Evolutionary conservation across 2,888 invertebrate species (phyloP).

Genomic region (Xanthorhoe spadicearia): DNA sequence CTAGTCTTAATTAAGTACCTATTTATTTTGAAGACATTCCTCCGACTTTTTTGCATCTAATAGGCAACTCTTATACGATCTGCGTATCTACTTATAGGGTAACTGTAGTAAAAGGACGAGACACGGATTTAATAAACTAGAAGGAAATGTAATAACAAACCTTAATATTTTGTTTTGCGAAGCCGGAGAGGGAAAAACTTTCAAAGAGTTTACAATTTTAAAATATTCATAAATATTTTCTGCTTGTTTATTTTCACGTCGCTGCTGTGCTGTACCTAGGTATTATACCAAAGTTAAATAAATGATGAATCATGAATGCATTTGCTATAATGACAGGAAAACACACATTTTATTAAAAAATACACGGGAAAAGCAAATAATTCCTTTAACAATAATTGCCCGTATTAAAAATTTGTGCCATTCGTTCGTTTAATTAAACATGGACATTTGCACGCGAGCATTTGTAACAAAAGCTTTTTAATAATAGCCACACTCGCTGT

Average conservation of each 20-base stretch:
- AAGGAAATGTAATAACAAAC: conserved; percentile 33
- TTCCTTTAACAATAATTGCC: conserved; percentile 24
- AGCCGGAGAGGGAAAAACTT: background rate
- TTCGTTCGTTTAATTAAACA: conserved; percentile 30
- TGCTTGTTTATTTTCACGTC: background rate
- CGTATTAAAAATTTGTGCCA: conserved; percentile 23
- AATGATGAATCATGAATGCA: background rate
- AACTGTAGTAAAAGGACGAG: conserved; percentile 35
- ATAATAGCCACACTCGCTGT: conserved; percentile 40
- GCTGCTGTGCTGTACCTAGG: background rate
- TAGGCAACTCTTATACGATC: conserved; percentile 41
- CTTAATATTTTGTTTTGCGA: conserved; percentile 13
- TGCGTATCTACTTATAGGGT: conserved; percentile 34
- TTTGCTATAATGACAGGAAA: background rate
- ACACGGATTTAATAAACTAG: conserved; percentile 50
- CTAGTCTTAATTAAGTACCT: too few relatives aligned
- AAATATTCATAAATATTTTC: conserved; percentile 3
- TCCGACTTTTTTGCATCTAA: background rate
- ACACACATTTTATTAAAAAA: background rate
- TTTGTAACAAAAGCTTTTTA: conserved; percentile 35
- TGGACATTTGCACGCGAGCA: conserved; percentile 30
- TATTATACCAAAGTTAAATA: background rate
- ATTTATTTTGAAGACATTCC: background rate
- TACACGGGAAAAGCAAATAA: background rate
- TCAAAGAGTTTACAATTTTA: background rate